Evolutionary conservation across 2,888 invertebrate species (phyloP).

Genomic region (Cremastobaeus sp.): DNA sequence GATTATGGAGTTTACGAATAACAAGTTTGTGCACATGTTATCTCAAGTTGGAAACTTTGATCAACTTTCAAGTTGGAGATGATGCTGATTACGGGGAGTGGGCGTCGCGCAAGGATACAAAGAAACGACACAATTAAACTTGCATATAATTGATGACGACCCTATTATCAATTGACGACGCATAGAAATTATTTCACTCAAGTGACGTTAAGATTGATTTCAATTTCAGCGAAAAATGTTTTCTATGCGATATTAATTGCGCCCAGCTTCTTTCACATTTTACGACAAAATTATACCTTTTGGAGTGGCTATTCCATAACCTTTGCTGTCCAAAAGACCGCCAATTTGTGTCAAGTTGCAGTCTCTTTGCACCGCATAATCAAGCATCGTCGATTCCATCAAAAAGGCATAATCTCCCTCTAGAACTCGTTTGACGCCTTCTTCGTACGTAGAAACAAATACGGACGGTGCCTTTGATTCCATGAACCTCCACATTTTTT

Average conservation of each 20-base stretch:
- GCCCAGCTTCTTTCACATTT: too few relatives aligned
- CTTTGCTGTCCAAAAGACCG: slow-evolving; percentile 89
- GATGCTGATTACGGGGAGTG: slow-evolving; percentile 11
- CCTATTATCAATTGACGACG: too few relatives aligned
- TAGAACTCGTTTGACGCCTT: slow-evolving; percentile 92
- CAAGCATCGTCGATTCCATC: slow-evolving; percentile 98
- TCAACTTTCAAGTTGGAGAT: slow-evolving; percentile 26
- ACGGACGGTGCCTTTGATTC: slow-evolving; percentile 87
- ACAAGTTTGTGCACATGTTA: slow-evolving; percentile 36
- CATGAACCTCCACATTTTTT: slow-evolving; percentile 98
- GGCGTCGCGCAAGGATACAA: slow-evolving; percentile 3
- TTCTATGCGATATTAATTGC: too few relatives aligned
- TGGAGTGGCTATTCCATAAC: slow-evolving; percentile 98
- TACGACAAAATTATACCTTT: slow-evolving; percentile 86
- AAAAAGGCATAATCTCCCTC: slow-evolving; percentile 97
- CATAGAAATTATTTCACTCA: too few relatives aligned
- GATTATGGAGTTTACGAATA: slow-evolving; percentile 35
- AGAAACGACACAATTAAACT: background rate
- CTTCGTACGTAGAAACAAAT: slow-evolving; percentile 93
- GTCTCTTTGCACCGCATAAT: slow-evolving; percentile 95
- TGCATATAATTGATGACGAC: too few relatives aligned
- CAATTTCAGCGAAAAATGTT: too few relatives aligned
- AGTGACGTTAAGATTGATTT: too few relatives aligned
- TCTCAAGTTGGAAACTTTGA: slow-evolving; percentile 34
- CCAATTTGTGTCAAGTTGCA: slow-evolving; percentile 99